Evolutionary conservation across 1,140 invertebrate genomes (phyloP).

Genomic region (Holotrichia oblita): DNA sequence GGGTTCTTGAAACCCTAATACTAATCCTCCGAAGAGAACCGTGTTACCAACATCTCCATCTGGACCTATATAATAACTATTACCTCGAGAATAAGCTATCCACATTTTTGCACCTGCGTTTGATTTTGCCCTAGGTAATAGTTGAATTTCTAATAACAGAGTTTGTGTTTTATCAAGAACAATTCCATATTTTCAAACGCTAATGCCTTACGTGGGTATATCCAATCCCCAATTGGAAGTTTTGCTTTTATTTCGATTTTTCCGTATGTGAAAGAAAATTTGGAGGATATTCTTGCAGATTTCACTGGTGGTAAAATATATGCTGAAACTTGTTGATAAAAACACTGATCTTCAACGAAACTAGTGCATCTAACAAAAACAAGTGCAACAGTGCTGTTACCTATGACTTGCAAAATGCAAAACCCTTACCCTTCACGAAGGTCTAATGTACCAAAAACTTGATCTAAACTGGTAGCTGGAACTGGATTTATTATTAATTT

Average conservation of each 20-base stretch:
- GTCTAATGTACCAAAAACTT: constrained; percentile 32
- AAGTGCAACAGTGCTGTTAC: neutral
- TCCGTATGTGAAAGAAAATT: constrained; percentile 69
- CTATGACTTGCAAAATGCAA: neutral
- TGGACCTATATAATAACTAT: constrained; percentile 45
- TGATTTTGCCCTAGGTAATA: constrained; percentile 1
- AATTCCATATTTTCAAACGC: neutral
- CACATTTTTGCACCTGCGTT: constrained; percentile 45
- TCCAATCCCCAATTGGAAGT: constrained; percentile 73
- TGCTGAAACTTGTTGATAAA: constrained; percentile 32
- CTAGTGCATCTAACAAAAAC: constrained; percentile 50
- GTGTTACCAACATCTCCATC: constrained; percentile 50
- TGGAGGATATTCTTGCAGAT: constrained; percentile 61
- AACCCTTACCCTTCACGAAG: constrained; percentile 41
- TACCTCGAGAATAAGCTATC: constrained; percentile 54
- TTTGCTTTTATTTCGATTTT: constrained; percentile 71
- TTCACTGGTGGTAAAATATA: constrained; percentile 49
- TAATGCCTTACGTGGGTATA: constrained; percentile 65
- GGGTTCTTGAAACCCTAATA: constrained; percentile 46
- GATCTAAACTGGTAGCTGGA: neutral
- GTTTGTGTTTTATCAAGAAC: neutral
- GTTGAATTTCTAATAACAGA: constrained; percentile 32
- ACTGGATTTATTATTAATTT: constrained; percentile 37
- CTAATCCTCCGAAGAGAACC: constrained; percentile 51
- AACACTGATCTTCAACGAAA: constrained; percentile 45